Conservation (phyloP, 2,797 vertebrate species). For the Tamandua tetradactyla region DNA sequence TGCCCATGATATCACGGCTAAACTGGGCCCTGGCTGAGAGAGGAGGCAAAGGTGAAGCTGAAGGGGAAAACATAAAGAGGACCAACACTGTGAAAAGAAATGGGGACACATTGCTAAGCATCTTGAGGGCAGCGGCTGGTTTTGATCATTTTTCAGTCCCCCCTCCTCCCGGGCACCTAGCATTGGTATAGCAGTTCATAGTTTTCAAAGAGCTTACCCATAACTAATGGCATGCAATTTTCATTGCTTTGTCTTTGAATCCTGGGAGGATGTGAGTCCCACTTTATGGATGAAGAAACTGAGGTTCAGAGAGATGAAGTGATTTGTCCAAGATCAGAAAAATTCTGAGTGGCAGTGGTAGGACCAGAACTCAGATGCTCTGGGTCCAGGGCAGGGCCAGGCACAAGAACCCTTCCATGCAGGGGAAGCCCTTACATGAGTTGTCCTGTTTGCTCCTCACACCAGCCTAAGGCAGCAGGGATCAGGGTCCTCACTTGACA, state of each 20-base stretch:
- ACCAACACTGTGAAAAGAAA: not conserved
- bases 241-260: not conserved
- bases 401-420: too few relatives aligned
- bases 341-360: accelerated
- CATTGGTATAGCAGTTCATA: not conserved
- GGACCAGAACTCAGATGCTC: not conserved
- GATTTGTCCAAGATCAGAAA: not conserved
- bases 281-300: not conserved
- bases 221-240: not conserved
- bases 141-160: not conserved
- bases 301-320: not conserved
- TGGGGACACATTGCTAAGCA: accelerated
- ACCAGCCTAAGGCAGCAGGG: not conserved
- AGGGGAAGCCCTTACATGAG: not conserved
- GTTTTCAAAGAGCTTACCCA: not conserved
- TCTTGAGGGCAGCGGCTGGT: too few relatives aligned
- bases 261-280: not conserved
- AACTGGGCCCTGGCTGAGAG: not conserved
- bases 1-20: not conserved
- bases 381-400: accelerated
- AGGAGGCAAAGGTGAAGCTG: not conserved
- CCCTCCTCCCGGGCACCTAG: not conserved
- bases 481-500: not conserved
- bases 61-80: not conserved
- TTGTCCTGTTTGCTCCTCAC: too few relatives aligned